Evolutionary conservation across 2,113 vertebrate species (phyloP), one percentile per base, ranked within the genome.

Genomic region (Triplophysa tibetana): DNA sequence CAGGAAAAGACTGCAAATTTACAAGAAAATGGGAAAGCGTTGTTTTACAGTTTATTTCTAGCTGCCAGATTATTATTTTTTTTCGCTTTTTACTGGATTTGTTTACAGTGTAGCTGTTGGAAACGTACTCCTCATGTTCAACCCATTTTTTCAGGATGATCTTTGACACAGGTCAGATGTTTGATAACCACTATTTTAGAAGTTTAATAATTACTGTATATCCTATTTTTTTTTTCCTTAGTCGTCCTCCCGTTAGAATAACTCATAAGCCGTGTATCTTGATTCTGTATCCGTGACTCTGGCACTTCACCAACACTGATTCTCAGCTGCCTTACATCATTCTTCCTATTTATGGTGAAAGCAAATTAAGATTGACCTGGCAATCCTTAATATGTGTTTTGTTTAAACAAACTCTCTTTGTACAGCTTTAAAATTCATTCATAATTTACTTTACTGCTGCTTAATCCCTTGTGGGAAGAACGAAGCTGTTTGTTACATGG

Each of bases 141-240:
- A 58, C 54, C 58, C 63, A 43, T 68, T 29, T 4, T 14, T 65
- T 70, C 24, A 41, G 52, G 26, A 43, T 56, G 24, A 5, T 23
- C 64, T 64, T 50, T 64, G 70, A 60, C 38, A 69, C 16, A 64
- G 64, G 63, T 72, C 29, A 14, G 21, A 41, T 60, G 17, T 77
- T 58, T 81, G 24, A 77, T 72, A 75, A 66, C 26, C n/a, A 33
- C 38, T 24, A 56, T 54, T 38, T 68, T 50, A 70, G 16, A 17
- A 54, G 50, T 79, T 81, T 66, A 60, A 69, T 77, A 70, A 63
- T 56, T 21, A 23, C 26, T 12, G 16, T 54, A 41, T 56, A 54
- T 74, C 72, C 79, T n/a, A 52, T 54, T 43, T 75, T 33, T 67
- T 86, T 82, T 85, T 81, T 80, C 4, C 76, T 84, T 82, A 72